Evolutionary conservation across 2,113 vertebrate genomes (phyloP), one percentile per base, ranked within the genome.

Genomic region (Haplochromis vanheusdeni): DNA sequence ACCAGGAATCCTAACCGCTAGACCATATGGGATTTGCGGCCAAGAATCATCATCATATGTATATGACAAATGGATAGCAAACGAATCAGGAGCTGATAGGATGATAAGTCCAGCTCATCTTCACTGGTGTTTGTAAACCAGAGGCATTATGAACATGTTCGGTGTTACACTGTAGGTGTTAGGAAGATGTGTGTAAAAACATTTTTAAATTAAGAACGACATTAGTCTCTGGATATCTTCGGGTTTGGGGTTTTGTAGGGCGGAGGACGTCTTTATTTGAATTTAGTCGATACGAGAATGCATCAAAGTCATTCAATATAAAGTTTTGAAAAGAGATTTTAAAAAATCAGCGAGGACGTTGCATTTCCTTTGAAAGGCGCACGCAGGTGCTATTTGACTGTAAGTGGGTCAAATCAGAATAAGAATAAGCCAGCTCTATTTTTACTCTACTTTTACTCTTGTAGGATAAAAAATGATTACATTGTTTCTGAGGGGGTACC

Each of bases 1-100:
- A 97, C 97, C 97, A 97, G 97, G 97, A 97, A 97, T 97, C 97
- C 97, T 97, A 97, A 97, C 97, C 97, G 97, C 97, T 97, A 98
- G 97, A 97, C 97, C 97, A 97, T 97, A 97, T 97, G 97, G 97
- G 97, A 97, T 0, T 5, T 10, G n/a, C 2, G 3, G 4, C 37
- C 4, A 1, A 1, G 0, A 0, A 0, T 1, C 1, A 3, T 42
- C n/a, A 42, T 16, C 7, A 58, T 58, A 58, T 58, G 1, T 58
- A 58, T 28, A 31, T 58, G 7, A 58, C 7, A 17, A 6, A 31
- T 31, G 3, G 2, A 60, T 31, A 9, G 2, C 14, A 4, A 17
- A 60, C 0, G 56, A 4, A 28, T 58, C 5, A 9, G 55, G 5
- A 17, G 3, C 6, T 4, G 12, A 54, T 12, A 1, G 52, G 11